phyloP scores from a whole-genome alignment of 2,113 vertebrate species.

The Lates calcarifer region DNA sequence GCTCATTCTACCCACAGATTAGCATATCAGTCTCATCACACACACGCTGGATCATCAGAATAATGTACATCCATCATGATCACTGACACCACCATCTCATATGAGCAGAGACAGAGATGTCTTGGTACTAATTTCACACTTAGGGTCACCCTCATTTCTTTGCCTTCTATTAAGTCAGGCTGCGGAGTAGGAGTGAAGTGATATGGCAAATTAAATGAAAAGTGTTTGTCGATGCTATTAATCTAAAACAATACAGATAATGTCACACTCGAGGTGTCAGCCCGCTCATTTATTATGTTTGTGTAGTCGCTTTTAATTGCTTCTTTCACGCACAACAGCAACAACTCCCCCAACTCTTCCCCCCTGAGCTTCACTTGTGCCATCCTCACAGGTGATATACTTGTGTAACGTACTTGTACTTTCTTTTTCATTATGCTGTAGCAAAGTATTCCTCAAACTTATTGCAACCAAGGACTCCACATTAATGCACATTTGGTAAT shows the following conservation, averaged over 20 bases:
- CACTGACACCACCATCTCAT: constrained; percentile 44
- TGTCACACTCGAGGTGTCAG: constrained; percentile 32
- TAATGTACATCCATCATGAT: constrained; percentile 62
- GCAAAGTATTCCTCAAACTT: neutral
- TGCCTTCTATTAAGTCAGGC: constrained; percentile 47
- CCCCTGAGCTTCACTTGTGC: neutral
- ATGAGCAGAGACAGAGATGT: constrained; percentile 37
- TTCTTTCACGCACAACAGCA: constrained; percentile 13
- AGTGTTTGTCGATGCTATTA: constrained; percentile 53
- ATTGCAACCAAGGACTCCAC: neutral
- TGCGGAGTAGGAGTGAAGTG: constrained; percentile 56
- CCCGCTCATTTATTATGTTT: constrained; percentile 42
- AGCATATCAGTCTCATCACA: constrained; percentile 54
- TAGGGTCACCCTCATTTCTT: constrained; percentile 54
- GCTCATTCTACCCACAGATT: constrained; percentile 38
- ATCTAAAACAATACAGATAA: constrained; percentile 52
- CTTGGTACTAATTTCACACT: constrained; percentile 75
- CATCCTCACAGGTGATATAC: neutral
- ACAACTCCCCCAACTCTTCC: constrained; percentile 8
- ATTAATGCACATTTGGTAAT: neutral
- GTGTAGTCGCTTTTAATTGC: constrained; percentile 50
- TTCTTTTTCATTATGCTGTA: neutral
- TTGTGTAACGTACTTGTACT: neutral
- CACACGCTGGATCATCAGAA: constrained; percentile 56
- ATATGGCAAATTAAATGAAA: constrained; percentile 66